Base-by-base conservation (phyloP, 2,888 invertebrate genomes). In the Thalpophila matura region DNA sequence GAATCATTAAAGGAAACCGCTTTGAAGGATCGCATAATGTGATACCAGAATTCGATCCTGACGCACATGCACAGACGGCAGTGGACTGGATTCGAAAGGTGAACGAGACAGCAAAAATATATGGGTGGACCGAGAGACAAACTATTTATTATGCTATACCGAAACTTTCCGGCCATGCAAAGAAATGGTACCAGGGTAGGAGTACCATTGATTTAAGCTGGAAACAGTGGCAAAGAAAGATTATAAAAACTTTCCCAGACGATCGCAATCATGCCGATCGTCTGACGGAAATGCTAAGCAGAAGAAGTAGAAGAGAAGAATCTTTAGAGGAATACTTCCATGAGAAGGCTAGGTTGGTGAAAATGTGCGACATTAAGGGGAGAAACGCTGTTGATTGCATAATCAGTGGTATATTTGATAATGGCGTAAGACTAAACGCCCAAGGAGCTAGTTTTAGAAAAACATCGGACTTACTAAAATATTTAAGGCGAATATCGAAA, bases 321-420 rank as follows among this genome's bases (percentile, higher is more conserved):
- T 9, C 40, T 16, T 6, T 40, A 4, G 40, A 20, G 9, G 40
- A 40, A 20, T 40, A 40, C 26, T 50, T 42, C 22, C 22, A 40
- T 31, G 43, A 43, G n/a, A 43, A 43, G 14, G 14, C 14, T 43
- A 43, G n/a, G 14, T 26, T 43, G n/a, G 26, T 43, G 9, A 43
- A 26, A n/a, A 12, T n/a, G n/a, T 43, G 43, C 43, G 12, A 12
- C n/a, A 24, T 43, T 5, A 35, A 4, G 14, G 35, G 35, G 6
- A 18, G 22, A 22, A 24, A 50, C 12, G 38, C 20, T 4, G 53
- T 53, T 9, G 53, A 53, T 24, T 53, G 53, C 31, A 22, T 53
- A 22, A 42, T 29, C 2, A 27, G 9, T 22, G 29, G 31, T 18
- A 38, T 43, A n/a, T 43, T 26, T 14, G 26, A 43, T 7, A 26